Evolutionary conservation across 2,113 vertebrate species (phyloP).

Genomic region (Percopsis transmontana): DNA sequence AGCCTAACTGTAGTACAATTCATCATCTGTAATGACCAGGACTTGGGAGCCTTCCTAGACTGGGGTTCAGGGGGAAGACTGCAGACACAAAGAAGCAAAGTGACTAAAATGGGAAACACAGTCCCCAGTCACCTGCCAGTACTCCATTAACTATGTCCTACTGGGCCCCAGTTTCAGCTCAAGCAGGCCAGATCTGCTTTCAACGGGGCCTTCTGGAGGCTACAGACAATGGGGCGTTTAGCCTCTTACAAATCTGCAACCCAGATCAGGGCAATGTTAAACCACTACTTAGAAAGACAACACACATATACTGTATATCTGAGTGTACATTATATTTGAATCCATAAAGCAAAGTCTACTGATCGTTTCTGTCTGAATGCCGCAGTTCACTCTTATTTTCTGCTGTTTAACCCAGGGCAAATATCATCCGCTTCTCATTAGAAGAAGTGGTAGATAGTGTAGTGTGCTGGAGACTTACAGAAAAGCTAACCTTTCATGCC

Average conservation of each 20-base stretch:
- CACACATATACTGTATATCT: slow-evolving; percentile 29
- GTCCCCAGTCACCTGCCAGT: slow-evolving; percentile 61
- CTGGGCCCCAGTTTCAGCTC: slow-evolving; percentile 51
- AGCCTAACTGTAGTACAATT: slow-evolving; percentile 80
- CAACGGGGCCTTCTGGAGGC: slow-evolving; percentile 22
- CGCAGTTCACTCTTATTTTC: slow-evolving; percentile 51
- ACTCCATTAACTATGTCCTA: slow-evolving; percentile 76
- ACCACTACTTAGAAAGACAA: slow-evolving; percentile 13
- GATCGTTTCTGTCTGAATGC: slow-evolving; percentile 36
- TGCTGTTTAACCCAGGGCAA: slow-evolving; percentile 68
- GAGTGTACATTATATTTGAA: slow-evolving; percentile 45
- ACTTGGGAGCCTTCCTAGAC: slow-evolving; percentile 64
- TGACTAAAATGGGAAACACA: slow-evolving; percentile 75
- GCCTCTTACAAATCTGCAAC: slow-evolving; percentile 6
- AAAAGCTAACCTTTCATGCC: slow-evolving; percentile 66
- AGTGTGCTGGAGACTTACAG: slow-evolving; percentile 67
- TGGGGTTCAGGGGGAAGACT: slow-evolving; percentile 62
- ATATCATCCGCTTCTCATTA: slow-evolving; percentile 71
- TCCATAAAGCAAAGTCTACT: slow-evolving; percentile 50
- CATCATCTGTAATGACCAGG: slow-evolving; percentile 80
- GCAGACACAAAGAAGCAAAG: slow-evolving; percentile 68
- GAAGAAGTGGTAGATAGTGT: slow-evolving; percentile 53
- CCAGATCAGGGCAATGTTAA: slow-evolving; percentile 28
- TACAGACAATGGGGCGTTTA: slow-evolving; percentile 25
- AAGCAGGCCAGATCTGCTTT: slow-evolving; percentile 28